These are phyloP conservation scores for Carassius gibelio DNA, from an alignment of 2,113 vertebrate species.

Conservation along the genomic window DNA sequence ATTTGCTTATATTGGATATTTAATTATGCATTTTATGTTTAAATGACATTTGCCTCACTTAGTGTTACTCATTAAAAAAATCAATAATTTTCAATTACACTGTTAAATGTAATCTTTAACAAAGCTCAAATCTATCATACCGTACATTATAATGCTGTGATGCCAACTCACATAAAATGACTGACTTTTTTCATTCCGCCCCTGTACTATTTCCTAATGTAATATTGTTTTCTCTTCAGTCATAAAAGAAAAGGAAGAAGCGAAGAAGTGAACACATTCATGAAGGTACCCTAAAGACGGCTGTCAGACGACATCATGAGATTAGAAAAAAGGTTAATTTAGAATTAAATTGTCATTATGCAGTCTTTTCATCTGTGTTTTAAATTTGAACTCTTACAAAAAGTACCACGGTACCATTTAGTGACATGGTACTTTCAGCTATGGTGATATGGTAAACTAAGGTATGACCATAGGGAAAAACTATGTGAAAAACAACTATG, in stretches of 20 bases:
- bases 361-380: not conserved
- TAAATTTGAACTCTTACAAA: not conserved
- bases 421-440: no score
- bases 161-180: not conserved
- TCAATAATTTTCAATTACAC: not conserved
- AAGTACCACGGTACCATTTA: not conserved
- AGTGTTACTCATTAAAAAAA: not conserved
- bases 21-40: not conserved
- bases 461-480: no score
- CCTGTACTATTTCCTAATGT: not conserved
- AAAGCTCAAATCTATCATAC: not conserved
- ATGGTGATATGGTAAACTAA: no score
- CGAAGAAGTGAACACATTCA: slow-evolving; percentile 68
- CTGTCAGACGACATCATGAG: slow-evolving; percentile 56
- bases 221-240: slow-evolving; percentile 57
- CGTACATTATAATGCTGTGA: not conserved
- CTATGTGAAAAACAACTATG: not conserved
- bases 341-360: slow-evolving; percentile 58
- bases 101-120: no score
- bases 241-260: slow-evolving; percentile 68
- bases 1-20: not conserved
- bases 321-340: slow-evolving; percentile 57
- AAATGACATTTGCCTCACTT: not conserved
- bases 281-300: slow-evolving; percentile 60
- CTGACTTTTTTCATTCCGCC: no score